Evolutionary conservation across 2,113 vertebrate genomes (phyloP), one percentile per base, ranked within the genome.

Genomic region (Bothrops jararaca): DNA sequence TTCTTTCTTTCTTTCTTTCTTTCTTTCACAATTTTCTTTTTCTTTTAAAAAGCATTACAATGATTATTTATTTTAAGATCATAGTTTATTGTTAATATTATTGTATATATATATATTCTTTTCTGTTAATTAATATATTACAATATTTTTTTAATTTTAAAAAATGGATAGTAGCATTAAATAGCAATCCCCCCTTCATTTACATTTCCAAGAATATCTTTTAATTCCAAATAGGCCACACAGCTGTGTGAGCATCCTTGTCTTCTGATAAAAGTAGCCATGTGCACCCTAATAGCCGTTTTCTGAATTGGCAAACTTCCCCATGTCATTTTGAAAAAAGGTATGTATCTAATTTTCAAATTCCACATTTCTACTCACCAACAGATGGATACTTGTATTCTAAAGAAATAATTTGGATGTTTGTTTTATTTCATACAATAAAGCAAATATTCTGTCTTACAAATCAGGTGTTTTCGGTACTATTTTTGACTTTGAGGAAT

Each of bases 401-500:
- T 88, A 39, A 50, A 50, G 23, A 23, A 53, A 50, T 5, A 56
- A 12, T 20, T 18, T 29, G 34, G 18, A 34, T 10, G 50, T 60
- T 45, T 92, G 23, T 29, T 54, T 64, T 89, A 53, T 4, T 1
- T 52, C 4, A 60, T 9, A 57, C 29, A 87, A 94, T 95, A 92
- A 56, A 29, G 24, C 56, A 93, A 93, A 94, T 88, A 52, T 45
- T 58, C 58, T 87, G 13, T 88, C 64, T 89, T 92, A 94, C 89
- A 45, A 26, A 91, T 89, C 7, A 58, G 91, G 89, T 48, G 42
- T 52, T 93, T 11, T 64, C 52, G 22, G 2, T 22, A 3, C 9
- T 64, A n/a, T 91, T 57, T 93, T 4, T 86, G 86, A n/a, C 29
- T 92, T 34, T 89, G 91, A 23, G 4, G 0, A 80, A 91, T 45